phyloP scores from a whole-genome alignment of 2,888 invertebrate genomes.

The Stenchaetothrips biformis region DNA sequence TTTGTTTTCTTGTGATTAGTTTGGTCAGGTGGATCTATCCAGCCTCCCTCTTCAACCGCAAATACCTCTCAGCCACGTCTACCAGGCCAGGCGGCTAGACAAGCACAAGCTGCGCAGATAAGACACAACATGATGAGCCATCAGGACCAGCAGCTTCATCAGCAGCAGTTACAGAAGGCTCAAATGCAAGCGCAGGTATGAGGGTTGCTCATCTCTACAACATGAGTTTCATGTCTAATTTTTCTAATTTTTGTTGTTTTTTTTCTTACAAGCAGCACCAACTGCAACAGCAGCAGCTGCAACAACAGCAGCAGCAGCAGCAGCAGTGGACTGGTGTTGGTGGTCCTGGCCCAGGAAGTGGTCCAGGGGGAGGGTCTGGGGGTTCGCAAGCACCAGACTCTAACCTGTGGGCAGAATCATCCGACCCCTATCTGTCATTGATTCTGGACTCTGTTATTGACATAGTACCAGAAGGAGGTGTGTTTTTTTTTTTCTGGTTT shows the following conservation, averaged over 20 bases:
- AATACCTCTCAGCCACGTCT: background rate
- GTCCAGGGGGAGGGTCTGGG: slow-evolving; percentile 44
- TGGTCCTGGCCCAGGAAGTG: slow-evolving; percentile 47
- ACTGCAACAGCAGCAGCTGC: slow-evolving; percentile 39
- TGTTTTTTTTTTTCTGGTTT: slow-evolving; percentile 33
- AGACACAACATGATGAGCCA: slow-evolving; percentile 3
- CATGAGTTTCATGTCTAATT: background rate
- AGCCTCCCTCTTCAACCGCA: slow-evolving; percentile 32
- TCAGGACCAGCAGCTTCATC: slow-evolving; percentile 33
- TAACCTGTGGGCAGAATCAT: slow-evolving; percentile 48
- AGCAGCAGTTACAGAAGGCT: slow-evolving; percentile 36
- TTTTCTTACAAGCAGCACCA: slow-evolving; percentile 42
- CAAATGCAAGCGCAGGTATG: slow-evolving; percentile 31
- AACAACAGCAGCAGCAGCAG: slow-evolving; percentile 43
- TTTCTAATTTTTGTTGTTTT: slow-evolving; percentile 18
- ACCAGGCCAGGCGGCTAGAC: slow-evolving; percentile 14
- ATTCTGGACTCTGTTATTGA: slow-evolving; percentile 83
- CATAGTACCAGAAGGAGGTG: slow-evolving; percentile 63
- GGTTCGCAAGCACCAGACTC: slow-evolving; percentile 38
- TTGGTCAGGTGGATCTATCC: slow-evolving; percentile 38
- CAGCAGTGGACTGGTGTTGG: slow-evolving; percentile 45
- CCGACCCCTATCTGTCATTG: slow-evolving; percentile 71
- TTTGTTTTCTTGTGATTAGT: slow-evolving; percentile 28
- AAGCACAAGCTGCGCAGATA: background rate
- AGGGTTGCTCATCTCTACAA: background rate